Conservation (phyloP, 1,140 invertebrate genomes). For the Lepidurus arcticus region DNA sequence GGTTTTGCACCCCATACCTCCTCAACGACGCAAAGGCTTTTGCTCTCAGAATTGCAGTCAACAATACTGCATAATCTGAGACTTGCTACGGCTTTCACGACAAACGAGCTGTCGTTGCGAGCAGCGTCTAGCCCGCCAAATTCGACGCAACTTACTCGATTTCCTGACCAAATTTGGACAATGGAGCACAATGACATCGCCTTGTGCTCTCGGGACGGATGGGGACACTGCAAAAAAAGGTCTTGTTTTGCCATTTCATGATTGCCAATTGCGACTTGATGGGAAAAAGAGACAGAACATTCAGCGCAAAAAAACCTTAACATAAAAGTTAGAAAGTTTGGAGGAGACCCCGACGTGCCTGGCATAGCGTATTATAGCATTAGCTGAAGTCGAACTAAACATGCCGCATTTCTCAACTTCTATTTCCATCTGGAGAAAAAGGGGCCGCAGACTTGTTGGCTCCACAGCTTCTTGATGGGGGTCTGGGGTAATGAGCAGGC, state of each 20-base stretch:
- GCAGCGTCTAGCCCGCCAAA: neutral
- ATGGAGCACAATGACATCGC: neutral
- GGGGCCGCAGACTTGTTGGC: conserved; percentile 16
- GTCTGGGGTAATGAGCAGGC: neutral
- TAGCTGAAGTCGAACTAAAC: neutral
- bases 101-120: neutral
- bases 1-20: neutral
- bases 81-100: neutral
- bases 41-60: neutral
- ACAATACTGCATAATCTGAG: conserved; percentile 1
- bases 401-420: neutral
- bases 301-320: neutral
- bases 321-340: conserved; percentile 7
- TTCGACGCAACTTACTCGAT: neutral
- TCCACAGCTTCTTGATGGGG: neutral
- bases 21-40: neutral
- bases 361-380: conserved; percentile 3
- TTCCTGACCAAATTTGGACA: neutral
- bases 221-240: neutral
- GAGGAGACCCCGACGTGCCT: neutral
- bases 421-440: conserved; percentile 11
- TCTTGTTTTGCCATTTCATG: neutral
- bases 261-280: conserved; percentile 6
- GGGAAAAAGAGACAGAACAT: neutral
- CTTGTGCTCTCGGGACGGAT: neutral